Base-by-base conservation (phyloP, 2,113 vertebrate genomes). In the Onychostoma macrolepis region DNA sequence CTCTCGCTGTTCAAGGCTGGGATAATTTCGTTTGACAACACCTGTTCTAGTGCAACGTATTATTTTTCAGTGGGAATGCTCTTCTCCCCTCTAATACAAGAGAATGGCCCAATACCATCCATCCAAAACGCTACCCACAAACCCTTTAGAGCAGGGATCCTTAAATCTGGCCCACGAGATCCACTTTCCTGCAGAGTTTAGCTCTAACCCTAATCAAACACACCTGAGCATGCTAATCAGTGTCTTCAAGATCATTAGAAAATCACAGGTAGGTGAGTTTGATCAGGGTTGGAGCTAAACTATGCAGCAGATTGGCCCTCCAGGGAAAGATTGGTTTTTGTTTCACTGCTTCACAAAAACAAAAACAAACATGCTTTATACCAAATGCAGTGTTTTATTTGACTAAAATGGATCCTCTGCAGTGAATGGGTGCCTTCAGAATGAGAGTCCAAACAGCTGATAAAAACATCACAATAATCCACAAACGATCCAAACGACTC, bases 51-150 rank as follows among this genome's bases (percentile, higher is more conserved):
- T 53, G 26, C 26, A 71, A 13, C 2, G 6, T n/a, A 71, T 69
- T 9, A 36, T 78, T 71, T 50, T 67, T 81, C 58, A 30, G 12
- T 67, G 36, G 80, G 81, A 83, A 83, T 50, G 26, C 71, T 71
- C 43, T 33, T 82, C 58, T 28, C 58, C 11, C 17, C 26, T 17
- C 17, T 71, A 19, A 82, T 26, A 30, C 1, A 15, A 71, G 63
- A 41, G 43, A 36, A 50, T 45, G 36, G 8, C 8, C 38, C 24
- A 8, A 30, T 45, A 67, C 41, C 24, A 28, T 45, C 24, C 17
- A 28, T 82, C 15, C 13, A 24, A n/a, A 63, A 81, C 79, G 41
- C 17, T 38, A 58, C 77, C 36, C 33, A 61, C 30, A 80, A 58
- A 24, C 21, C 12, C 6, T 80, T 61, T 26, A 24, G 56, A 63